These are phyloP conservation scores for Drosophila arizonae DNA, from an alignment of 1,140 invertebrate species.

Conservation along the genomic window DNA sequence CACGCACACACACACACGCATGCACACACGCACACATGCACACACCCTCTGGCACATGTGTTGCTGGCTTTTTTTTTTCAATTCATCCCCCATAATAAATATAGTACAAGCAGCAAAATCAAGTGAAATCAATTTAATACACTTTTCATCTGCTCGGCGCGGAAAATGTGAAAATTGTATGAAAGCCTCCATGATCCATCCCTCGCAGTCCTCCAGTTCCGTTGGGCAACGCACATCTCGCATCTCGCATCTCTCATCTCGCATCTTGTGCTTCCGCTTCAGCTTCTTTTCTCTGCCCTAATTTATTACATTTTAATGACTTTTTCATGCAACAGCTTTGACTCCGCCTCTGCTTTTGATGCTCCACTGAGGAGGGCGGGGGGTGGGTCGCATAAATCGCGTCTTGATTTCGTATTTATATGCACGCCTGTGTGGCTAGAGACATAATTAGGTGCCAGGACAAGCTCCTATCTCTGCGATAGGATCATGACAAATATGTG, in stretches of 20 bases:
- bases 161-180: constrained; percentile 39
- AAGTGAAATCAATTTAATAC: constrained; percentile 75
- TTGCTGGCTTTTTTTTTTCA: not conserved
- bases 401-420: constrained; percentile 70
- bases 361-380: not conserved
- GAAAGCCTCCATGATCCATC: not conserved
- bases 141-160: constrained; percentile 48
- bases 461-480: constrained; percentile 32
- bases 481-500: constrained; percentile 45
- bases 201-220: not conserved
- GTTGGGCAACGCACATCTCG: not conserved
- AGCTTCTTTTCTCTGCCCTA: constrained; percentile 62
- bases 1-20: constrained; percentile 18
- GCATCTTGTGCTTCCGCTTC: constrained; percentile 14
- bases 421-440: constrained; percentile 46
- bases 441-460: constrained; percentile 53
- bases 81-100: constrained; percentile 48
- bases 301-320: constrained; percentile 79
- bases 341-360: constrained; percentile 30
- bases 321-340: constrained; percentile 63
- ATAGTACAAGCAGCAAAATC: constrained; percentile 66
- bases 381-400: constrained; percentile 44
- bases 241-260: constrained; percentile 20
- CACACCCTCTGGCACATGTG: constrained; percentile 21
- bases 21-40: constrained; percentile 17